phyloP scores from a whole-genome alignment of 2,888 invertebrate genomes.

The Sericinus montela region DNA sequence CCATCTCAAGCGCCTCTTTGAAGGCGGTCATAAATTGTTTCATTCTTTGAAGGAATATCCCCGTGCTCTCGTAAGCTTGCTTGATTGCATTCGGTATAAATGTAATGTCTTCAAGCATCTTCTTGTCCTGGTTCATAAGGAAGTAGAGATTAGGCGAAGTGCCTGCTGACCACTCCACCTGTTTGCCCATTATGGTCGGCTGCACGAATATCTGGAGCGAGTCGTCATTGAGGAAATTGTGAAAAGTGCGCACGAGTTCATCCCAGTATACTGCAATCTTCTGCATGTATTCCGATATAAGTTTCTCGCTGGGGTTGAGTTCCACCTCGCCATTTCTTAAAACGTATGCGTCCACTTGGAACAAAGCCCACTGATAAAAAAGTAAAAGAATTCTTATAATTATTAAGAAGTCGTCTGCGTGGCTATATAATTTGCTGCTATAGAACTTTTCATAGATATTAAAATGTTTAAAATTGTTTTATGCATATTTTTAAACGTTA shows the following conservation, averaged over 20 bases:
- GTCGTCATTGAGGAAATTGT: slow-evolving; percentile 85
- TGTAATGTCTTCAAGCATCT: slow-evolving; percentile 73
- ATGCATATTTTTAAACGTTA: no score
- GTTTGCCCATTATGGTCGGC: slow-evolving; percentile 91
- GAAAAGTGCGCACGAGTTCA: slow-evolving; percentile 83
- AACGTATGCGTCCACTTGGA: slow-evolving; percentile 79
- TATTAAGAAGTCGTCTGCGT: no score
- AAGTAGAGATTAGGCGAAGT: slow-evolving; percentile 84
- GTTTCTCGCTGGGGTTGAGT: slow-evolving; percentile 81
- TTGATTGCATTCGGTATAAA: slow-evolving; percentile 79
- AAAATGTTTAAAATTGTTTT: no score
- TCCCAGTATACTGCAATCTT: slow-evolving; percentile 83
- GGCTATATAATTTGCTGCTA: no score
- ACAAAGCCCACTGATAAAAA: slow-evolving; percentile 74
- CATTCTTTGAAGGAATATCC: slow-evolving; percentile 83
- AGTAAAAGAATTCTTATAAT: no score
- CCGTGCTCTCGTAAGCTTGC: slow-evolving; percentile 81
- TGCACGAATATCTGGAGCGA: slow-evolving; percentile 86
- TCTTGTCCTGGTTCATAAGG: slow-evolving; percentile 83
- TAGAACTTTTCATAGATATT: no score
- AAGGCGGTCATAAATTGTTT: slow-evolving; percentile 83
- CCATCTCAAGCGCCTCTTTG: slow-evolving; percentile 83
- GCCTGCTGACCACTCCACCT: slow-evolving; percentile 87
- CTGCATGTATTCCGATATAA: slow-evolving; percentile 78
- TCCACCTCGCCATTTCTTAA: slow-evolving; percentile 53